Conservation (phyloP, 2,113 vertebrate genomes). For the Pseudorasbora parva region DNA sequence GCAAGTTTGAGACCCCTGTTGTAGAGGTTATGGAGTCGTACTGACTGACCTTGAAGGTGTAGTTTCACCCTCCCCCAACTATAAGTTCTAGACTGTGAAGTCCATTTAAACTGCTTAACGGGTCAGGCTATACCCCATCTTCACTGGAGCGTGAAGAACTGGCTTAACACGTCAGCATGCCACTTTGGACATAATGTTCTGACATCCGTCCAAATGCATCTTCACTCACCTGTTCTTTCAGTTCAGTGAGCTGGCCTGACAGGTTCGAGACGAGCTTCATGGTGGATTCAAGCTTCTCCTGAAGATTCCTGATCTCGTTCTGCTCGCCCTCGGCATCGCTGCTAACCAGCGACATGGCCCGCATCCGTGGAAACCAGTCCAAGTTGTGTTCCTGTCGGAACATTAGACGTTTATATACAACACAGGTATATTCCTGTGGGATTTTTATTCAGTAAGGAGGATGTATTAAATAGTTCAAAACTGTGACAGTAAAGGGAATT, state of each 20-base stretch:
- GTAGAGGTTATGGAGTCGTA: neutral
- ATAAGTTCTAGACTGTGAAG: conserved; percentile 49
- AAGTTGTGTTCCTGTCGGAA: conserved; percentile 89
- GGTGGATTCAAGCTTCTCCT: conserved; percentile 97
- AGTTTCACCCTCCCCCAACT: conserved; percentile 45
- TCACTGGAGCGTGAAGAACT: neutral
- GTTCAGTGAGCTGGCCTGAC: conserved; percentile 92
- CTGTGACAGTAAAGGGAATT: neutral
- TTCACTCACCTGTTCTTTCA: conserved; percentile 92
- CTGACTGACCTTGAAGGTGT: conserved; percentile 9
- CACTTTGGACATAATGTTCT: neutral
- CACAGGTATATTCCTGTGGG: neutral
- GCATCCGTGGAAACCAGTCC: conserved; percentile 98
- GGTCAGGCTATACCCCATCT: neutral
- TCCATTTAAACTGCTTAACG: neutral
- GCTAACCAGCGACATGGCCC: conserved; percentile 98
- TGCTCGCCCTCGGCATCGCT: conserved; percentile 96
- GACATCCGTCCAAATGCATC: neutral
- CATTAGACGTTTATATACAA: neutral
- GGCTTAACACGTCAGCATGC: neutral
- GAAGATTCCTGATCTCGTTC: conserved; percentile 94
- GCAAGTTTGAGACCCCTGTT: too few relatives aligned
- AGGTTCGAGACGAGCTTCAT: conserved; percentile 96
- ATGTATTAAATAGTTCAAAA: neutral
- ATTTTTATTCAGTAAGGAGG: neutral